These are phyloP conservation scores for Idaea straminata DNA, from an alignment of 2,888 invertebrate genomes.

Conservation along the genomic window DNA sequence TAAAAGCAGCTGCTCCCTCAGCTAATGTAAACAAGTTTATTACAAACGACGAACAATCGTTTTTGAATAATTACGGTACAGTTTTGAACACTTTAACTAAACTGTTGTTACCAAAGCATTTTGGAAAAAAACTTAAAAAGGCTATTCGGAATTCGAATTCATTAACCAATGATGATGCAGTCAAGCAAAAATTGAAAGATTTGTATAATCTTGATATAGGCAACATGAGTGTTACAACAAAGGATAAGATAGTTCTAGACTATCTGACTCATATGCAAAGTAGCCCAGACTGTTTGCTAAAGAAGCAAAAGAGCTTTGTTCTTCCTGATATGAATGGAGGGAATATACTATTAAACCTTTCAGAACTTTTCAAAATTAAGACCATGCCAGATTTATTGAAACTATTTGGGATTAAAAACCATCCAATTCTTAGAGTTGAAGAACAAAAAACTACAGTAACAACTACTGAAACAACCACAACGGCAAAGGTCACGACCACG, in stretches of 20 bases:
- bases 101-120: constrained; percentile 52
- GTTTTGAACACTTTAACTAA: constrained; percentile 61
- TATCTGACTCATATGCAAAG: constrained; percentile 56
- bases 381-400: constrained; percentile 60
- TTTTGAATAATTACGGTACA: constrained; percentile 53
- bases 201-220: constrained; percentile 44
- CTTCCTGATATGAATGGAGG: constrained; percentile 46
- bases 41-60: constrained; percentile 37
- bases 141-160: constrained; percentile 42
- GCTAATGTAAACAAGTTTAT: constrained; percentile 14
- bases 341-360: constrained; percentile 58
- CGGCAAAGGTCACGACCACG: constrained; percentile 5
- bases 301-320: constrained; percentile 26
- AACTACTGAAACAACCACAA: constrained; percentile 7
- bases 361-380: constrained; percentile 65
- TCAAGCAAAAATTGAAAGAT: constrained; percentile 42
- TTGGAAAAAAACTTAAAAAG: constrained; percentile 39
- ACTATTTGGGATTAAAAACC: constrained; percentile 30
- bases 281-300: constrained; percentile 51
- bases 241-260: constrained; percentile 63
- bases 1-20: constrained; percentile 31
- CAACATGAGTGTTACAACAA: constrained; percentile 46
- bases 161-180: constrained; percentile 32
- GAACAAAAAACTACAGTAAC: constrained; percentile 13
- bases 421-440: constrained; percentile 18